Conservation (phyloP, 2,888 invertebrate genomes). For the Scaptomyza polygonia region DNA sequence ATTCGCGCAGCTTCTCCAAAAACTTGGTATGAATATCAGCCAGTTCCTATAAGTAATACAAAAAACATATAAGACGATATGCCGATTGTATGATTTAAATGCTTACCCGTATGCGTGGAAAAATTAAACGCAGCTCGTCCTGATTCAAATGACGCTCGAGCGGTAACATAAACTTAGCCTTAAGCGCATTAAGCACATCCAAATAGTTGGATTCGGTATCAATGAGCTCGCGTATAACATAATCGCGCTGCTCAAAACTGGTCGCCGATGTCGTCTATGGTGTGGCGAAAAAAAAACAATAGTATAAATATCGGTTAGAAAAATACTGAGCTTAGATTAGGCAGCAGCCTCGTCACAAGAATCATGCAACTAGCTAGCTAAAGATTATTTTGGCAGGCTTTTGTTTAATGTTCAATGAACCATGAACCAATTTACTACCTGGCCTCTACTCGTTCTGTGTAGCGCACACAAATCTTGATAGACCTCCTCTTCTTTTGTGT, state of each 20-base stretch:
- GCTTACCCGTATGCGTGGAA: slow-evolving; percentile 94
- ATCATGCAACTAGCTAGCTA: slow-evolving; percentile 48
- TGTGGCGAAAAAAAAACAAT: slow-evolving; percentile 11
- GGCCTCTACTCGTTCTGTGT: slow-evolving; percentile 86
- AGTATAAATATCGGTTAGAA: slow-evolving; percentile 23
- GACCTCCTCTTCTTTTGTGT: slow-evolving; percentile 93
- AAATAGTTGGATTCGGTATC: slow-evolving; percentile 99
- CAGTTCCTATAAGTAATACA: slow-evolving; percentile 88
- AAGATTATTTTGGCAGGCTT: slow-evolving; percentile 37
- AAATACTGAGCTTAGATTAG: slow-evolving; percentile 18
- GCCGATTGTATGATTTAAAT: background rate
- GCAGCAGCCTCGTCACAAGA: slow-evolving; percentile 35
- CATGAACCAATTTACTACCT: slow-evolving; percentile 82
- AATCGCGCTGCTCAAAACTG: slow-evolving; percentile 94
- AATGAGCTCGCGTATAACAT: slow-evolving; percentile 95
- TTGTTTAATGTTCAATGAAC: slow-evolving; percentile 10
- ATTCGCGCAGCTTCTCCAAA: slow-evolving; percentile 91
- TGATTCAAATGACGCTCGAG: slow-evolving; percentile 89
- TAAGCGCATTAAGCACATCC: slow-evolving; percentile 94
- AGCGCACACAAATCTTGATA: slow-evolving; percentile 96
- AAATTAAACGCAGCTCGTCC: slow-evolving; percentile 92
- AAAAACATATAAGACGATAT: background rate
- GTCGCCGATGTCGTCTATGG: slow-evolving; percentile 84
- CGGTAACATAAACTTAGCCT: slow-evolving; percentile 91
- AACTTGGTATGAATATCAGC: slow-evolving; percentile 94